Evolutionary conservation across 2,797 vertebrate species (phyloP).

Genomic region (Tadarida brasiliensis): DNA sequence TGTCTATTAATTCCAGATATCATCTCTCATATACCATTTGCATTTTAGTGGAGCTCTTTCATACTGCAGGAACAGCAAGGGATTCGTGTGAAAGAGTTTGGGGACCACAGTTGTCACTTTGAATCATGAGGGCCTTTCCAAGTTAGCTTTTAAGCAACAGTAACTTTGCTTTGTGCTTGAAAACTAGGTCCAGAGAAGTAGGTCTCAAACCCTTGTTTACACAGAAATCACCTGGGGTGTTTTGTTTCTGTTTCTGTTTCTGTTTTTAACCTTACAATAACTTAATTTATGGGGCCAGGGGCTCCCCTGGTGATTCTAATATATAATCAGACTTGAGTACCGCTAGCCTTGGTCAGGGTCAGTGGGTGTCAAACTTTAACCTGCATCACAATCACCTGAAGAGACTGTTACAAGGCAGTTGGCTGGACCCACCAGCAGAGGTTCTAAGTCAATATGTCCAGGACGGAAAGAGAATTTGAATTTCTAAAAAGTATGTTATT

Average conservation of each 20-base stretch:
- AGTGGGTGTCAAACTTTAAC: not conserved
- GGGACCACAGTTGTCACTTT: not conserved
- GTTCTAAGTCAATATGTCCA: not conserved
- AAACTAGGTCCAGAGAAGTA: not conserved
- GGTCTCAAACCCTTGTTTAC: not conserved
- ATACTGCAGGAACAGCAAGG: not conserved
- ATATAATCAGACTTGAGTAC: not conserved
- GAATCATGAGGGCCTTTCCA: not conserved
- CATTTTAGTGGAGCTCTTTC: constrained; percentile 1
- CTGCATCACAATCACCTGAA: not conserved
- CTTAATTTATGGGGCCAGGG: not conserved
- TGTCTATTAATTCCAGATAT: not conserved
- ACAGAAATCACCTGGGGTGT: not conserved
- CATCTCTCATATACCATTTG: not conserved
- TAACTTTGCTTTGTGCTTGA: not conserved
- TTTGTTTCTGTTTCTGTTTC: not conserved
- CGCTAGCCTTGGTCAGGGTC: not conserved
- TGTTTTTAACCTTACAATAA: constrained; percentile 17
- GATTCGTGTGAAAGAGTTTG: not conserved
- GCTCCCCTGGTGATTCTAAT: not conserved
- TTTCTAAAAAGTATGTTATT: constrained; percentile 26
- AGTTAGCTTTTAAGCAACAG: not conserved
- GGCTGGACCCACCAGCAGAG: not conserved
- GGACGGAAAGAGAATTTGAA: not conserved
- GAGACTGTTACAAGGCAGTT: not conserved